Conservation (phyloP, 2,113 vertebrate species). For the Hucho hucho region DNA sequence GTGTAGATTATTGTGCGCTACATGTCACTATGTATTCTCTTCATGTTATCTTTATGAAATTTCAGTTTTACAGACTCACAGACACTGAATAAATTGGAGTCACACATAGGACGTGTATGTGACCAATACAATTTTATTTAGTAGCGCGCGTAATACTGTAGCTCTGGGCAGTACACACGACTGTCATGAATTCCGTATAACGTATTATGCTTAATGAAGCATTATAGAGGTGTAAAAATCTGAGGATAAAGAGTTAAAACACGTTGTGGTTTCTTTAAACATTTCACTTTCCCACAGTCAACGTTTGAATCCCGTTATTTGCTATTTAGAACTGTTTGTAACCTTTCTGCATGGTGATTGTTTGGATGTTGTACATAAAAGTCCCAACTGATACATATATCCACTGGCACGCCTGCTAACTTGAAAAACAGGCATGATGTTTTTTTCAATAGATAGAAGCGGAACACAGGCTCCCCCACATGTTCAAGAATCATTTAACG, state of each 20-base stretch:
- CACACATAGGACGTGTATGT: no score
- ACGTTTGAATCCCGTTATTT: no score
- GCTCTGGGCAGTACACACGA: conserved; percentile 9
- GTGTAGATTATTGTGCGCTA: not conserved
- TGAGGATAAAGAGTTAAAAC: no score
- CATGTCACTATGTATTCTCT: not conserved
- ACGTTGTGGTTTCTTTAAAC: no score
- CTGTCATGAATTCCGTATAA: no score
- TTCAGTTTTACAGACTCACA: not conserved
- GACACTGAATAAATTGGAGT: no score
- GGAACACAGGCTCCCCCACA: not conserved
- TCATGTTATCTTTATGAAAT: not conserved
- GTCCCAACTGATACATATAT: conserved; percentile 31
- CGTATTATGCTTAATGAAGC: no score
- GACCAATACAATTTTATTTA: no score
- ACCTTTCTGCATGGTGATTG: conserved; percentile 28
- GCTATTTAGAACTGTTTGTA: conserved; percentile 7
- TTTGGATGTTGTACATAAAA: conserved; percentile 26
- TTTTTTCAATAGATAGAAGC: not conserved
- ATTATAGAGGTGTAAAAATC: no score
- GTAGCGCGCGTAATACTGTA: conserved; percentile 40
- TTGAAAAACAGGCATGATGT: conserved; percentile 32
- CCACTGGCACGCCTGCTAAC: conserved; percentile 42
- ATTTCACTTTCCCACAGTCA: no score
- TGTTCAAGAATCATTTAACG: not conserved